Evolutionary conservation across 1,140 invertebrate species (phyloP).

Genomic region (Brachystomella parvula): DNA sequence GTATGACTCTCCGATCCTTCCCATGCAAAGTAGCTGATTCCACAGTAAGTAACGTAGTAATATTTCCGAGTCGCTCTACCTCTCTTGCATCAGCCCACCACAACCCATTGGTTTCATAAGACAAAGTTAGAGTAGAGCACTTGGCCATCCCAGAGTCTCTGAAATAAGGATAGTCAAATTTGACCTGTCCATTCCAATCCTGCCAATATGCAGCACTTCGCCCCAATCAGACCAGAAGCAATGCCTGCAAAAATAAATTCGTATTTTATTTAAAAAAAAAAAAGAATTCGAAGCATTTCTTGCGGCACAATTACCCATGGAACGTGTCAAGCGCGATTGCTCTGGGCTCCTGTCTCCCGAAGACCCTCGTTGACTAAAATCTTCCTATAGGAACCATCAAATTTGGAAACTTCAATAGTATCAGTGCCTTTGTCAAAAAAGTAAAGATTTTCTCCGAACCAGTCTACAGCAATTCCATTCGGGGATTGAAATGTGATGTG

Average conservation of each 20-base stretch:
- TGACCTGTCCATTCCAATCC: slow-evolving; percentile 69
- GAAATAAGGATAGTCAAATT: slow-evolving; percentile 52
- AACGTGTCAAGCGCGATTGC: slow-evolving; percentile 75
- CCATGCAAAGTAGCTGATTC: slow-evolving; percentile 68
- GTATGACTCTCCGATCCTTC: slow-evolving; percentile 51
- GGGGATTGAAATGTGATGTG: slow-evolving; percentile 66
- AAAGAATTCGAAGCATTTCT: neutral
- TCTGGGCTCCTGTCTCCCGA: slow-evolving; percentile 68
- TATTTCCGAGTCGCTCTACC: neutral
- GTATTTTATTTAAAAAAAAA: too few relatives aligned
- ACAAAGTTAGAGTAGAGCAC: slow-evolving; percentile 67
- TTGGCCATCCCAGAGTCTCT: slow-evolving; percentile 61
- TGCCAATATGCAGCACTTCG: slow-evolving; percentile 63
- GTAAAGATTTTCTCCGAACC: slow-evolving; percentile 71
- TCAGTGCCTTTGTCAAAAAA: slow-evolving; percentile 72
- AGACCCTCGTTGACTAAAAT: slow-evolving; percentile 62
- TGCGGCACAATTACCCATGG: slow-evolving; percentile 54
- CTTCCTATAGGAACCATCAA: slow-evolving; percentile 64
- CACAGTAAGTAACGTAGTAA: neutral
- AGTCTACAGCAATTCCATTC: slow-evolving; percentile 71
- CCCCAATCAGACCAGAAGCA: slow-evolving; percentile 91
- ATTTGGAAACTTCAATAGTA: slow-evolving; percentile 71
- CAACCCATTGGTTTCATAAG: slow-evolving; percentile 60
- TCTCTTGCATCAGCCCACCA: slow-evolving; percentile 72
- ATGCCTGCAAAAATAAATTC: too few relatives aligned